Base-by-base conservation (phyloP, 2,888 invertebrate species). In the Digitonthophagus gazella region DNA sequence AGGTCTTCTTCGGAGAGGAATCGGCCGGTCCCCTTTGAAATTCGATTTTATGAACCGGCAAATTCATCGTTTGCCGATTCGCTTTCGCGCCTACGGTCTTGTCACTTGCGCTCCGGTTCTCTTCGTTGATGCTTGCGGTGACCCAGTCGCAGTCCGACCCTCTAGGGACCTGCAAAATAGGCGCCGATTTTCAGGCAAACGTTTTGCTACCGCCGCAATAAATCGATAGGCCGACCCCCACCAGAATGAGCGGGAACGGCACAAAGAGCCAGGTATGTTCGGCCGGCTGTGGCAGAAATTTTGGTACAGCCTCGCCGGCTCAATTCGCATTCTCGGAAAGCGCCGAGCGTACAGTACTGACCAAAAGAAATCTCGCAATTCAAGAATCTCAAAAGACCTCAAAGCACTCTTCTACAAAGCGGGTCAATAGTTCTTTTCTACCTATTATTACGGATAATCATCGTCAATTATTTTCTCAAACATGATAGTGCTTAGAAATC, bases 31-130 rank as follows among this genome's bases (percentile, higher is more conserved):
- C 65, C 16, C 69, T 67, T 18, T 67, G 54, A 58, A 71, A 71
- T 58, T 70, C 68, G 44, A 71, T 70, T 15, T 71, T 71, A 44
- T 71, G 69, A 4, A 71, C 67, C 44, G 72, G 69, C 19, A 72
- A 14, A 44, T 44, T 57, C 69, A 71, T 61, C 66, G 71, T 68
- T 68, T 71, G 71, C 2, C 44, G 57, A 16, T 54, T 55, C 8
- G 20, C 15, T 63, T 63, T 69, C 3, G 64, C 18, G n/a, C 44
- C 44, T 8, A 16, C 61, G 2, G 15, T 5, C 54, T 18, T 58
- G 3, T 65, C 61, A n/a, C 11, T 14, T 18, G 14, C n/a, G 11
- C 8, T 4, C n/a, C 16, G n/a, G 18, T 20, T n/a, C n/a, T 57
- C 55, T 16, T 28, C 16, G 18, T 15, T n/a, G 58, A 54, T 44